Evolutionary conservation across 2,113 vertebrate genomes (phyloP).

Genomic region (Melanotaenia duboulayi): DNA sequence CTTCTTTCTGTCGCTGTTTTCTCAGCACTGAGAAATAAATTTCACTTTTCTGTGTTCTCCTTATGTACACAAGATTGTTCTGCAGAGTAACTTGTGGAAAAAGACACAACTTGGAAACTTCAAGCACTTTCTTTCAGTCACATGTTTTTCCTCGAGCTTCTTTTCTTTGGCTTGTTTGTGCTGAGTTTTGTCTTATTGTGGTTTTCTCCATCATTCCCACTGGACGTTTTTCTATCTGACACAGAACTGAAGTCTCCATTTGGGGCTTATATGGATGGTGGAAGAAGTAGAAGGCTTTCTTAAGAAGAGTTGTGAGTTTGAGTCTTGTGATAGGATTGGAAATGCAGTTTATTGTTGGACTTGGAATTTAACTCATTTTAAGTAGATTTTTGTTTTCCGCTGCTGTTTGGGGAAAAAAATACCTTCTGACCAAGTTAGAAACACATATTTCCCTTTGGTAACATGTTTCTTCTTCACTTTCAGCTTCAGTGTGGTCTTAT

Average conservation of each 20-base stretch:
- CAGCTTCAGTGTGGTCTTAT: too few species aligned
- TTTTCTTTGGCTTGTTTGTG: not conserved
- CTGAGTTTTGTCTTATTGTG: conserved; percentile 17
- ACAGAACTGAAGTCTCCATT: not conserved
- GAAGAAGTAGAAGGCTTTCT: too few species aligned
- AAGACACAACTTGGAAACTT: conserved; percentile 19
- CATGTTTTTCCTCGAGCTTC: not conserved
- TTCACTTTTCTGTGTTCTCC: conserved; percentile 25
- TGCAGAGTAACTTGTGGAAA: not conserved
- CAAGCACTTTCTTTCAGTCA: not conserved
- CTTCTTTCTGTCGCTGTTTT: conserved; percentile 8
- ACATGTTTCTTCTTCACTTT: too few species aligned
- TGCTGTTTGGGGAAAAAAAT: too few species aligned
- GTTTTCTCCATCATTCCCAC: conserved; percentile 2
- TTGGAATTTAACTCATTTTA: too few species aligned
- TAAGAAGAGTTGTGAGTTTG: too few species aligned
- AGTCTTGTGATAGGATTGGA: too few species aligned
- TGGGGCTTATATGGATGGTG: too few species aligned
- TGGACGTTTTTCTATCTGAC: not conserved
- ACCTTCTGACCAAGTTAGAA: too few species aligned
- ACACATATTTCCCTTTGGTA: too few species aligned
- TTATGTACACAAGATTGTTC: not conserved
- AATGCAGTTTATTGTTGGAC: too few species aligned
- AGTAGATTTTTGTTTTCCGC: too few species aligned
- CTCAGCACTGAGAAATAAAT: conserved; percentile 18